Evolutionary conservation across 2,113 vertebrate genomes (phyloP).

Genomic region (Vulpes ferrilata): DNA sequence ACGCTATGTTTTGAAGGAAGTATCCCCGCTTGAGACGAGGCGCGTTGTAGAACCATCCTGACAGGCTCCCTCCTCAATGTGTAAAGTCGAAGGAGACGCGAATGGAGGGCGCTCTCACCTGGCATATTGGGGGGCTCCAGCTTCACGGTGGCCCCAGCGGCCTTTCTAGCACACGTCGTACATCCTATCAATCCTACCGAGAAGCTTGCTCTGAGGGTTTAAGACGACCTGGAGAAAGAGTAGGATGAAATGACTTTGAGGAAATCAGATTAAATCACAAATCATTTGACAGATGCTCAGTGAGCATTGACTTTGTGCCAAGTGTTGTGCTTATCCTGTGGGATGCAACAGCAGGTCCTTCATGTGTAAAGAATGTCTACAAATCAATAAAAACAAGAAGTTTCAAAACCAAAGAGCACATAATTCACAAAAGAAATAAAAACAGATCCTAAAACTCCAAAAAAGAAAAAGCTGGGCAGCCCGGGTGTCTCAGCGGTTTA

Average conservation of each 20-base stretch:
- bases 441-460: fast-evolving
- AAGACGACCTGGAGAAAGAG: slow-evolving; percentile 23
- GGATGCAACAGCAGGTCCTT: neutral
- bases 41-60: fast-evolving
- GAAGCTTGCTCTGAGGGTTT: neutral
- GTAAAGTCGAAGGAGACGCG: fast-evolving
- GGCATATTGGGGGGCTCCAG: neutral
- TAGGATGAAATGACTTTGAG: neutral
- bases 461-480: neutral
- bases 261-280: neutral
- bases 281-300: neutral
- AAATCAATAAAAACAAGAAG: neutral
- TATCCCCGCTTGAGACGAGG: neutral
- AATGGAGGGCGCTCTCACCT: slow-evolving; percentile 29
- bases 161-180: fast-evolving
- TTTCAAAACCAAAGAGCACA: neutral
- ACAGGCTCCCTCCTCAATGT: fast-evolving
- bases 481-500: no score
- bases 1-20: neutral
- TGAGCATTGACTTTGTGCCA: fast-evolving
- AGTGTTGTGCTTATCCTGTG: neutral
- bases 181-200: fast-evolving
- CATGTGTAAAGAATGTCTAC: neutral
- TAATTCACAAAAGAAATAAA: neutral
- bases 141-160: fast-evolving